Evolutionary conservation across 2,888 invertebrate species (phyloP).

Genomic region (Euphydryas editha): DNA sequence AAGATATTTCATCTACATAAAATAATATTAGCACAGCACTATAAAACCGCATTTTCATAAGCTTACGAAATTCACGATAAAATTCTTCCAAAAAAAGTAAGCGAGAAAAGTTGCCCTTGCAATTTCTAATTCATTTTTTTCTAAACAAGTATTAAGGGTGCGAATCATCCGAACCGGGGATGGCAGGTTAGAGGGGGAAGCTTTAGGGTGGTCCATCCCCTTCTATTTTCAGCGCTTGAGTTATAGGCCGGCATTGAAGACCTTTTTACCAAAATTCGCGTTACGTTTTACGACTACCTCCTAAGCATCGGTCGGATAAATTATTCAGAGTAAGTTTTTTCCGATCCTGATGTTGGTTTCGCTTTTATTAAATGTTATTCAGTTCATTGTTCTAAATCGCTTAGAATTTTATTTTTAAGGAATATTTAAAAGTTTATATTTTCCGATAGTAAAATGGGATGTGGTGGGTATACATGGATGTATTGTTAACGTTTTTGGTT

Average conservation of each 20-base stretch:
- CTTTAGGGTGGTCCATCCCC: slow-evolving; percentile 58
- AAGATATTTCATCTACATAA: background rate
- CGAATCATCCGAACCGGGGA: slow-evolving; percentile 70
- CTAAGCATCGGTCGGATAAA: slow-evolving; percentile 74
- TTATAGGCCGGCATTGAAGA: slow-evolving; percentile 80
- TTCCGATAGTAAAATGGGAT: too few relatives aligned
- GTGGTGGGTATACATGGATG: background rate
- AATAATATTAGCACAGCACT: background rate
- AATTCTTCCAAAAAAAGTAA: background rate
- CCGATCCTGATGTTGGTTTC: slow-evolving; percentile 52
- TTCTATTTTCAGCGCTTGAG: slow-evolving; percentile 80
- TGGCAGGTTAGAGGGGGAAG: slow-evolving; percentile 52
- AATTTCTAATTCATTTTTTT: slow-evolving; percentile 59
- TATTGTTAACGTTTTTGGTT: background rate
- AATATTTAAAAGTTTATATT: too few relatives aligned
- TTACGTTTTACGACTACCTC: slow-evolving; percentile 76
- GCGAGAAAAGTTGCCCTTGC: slow-evolving; percentile 4
- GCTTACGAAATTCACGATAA: background rate
- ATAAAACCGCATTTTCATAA: background rate
- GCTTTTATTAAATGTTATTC: slow-evolving; percentile 24
- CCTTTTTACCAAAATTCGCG: slow-evolving; percentile 79
- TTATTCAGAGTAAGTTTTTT: slow-evolving; percentile 70
- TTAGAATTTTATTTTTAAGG: too few relatives aligned
- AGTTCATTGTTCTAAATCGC: background rate
- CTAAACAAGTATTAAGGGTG: slow-evolving; percentile 68